A percentile compares a stretch with the other conserved stretches of the same genome.
These are phyloP conservation scores for Indri indri DNA, from an alignment of 2,113 vertebrate genomes.

Conservation along the genomic window DNA sequence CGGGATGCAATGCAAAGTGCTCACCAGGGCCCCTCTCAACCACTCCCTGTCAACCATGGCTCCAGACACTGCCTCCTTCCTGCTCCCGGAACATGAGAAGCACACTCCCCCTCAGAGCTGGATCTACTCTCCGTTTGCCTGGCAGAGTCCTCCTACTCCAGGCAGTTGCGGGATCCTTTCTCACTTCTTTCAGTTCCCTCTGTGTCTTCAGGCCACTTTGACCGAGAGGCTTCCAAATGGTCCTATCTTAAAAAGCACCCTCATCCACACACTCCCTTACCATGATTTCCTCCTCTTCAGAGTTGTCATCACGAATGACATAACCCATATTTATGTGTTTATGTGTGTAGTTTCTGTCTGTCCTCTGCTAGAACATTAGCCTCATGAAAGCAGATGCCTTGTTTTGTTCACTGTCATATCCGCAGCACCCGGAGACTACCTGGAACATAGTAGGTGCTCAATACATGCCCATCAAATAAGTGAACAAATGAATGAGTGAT, in stretches of 20 bases:
- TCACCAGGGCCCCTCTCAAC: accelerated
- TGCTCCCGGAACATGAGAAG: neutral
- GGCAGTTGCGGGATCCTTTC: accelerated
- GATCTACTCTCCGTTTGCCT: neutral
- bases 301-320: neutral
- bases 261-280: too few species aligned
- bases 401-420: neutral
- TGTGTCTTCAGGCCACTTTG: neutral
- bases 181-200: neutral
- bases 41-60: accelerated
- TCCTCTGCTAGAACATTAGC: neutral
- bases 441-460: neutral
- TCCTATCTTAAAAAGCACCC: neutral
- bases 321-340: accelerated
- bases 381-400: neutral
- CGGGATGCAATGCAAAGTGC: neutral
- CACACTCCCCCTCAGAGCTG: accelerated
- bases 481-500: neutral
- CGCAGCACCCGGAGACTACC: neutral
- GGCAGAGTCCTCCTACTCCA: neutral
- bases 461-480: neutral
- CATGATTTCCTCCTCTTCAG: too few species aligned
- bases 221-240: neutral
- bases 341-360: neutral
- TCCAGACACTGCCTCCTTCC: neutral